Evolutionary conservation across 2,888 invertebrate genomes (phyloP), one percentile per base, ranked within the genome.

Genomic region (Dasysyrphus albostriatus): DNA sequence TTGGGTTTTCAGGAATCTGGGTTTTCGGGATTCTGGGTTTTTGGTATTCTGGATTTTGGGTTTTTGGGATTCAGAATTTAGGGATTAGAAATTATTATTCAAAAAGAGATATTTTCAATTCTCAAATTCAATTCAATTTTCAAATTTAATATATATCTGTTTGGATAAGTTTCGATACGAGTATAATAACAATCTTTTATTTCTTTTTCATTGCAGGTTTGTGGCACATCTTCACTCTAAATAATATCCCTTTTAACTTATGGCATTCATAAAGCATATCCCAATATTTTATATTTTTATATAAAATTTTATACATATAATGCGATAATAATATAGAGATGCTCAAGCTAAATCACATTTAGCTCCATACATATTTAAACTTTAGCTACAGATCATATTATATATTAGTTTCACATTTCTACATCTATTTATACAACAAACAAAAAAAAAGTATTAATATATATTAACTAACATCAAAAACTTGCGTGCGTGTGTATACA

Each of bases 161-260:
- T n/a, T n/a, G n/a, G n/a, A n/a, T 5, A 14, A 42, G n/a, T 47
- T 49, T 49, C 3, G 0, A 16, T 8, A 47, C 9, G 2, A 24
- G 14, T 12, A 3, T 54, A 54, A 54, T 32, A 54, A 32, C 7
- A 32, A 54, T 32, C 12, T 51, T 29, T 0, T 42, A 24, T 32
- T 72, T 54, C 32, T 19, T 49, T 63, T 82, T 72, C 63, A n/a
- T 87, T 87, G 8, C 87, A 87, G 87, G 87, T 87, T 87, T 79
- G 87, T 87, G 87, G 59, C 87, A 79, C 39, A 67, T 83, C 83
- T 56, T 78, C 74, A 76, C 61, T 82, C 75, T 87, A 65, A 82
- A 83, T 75, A 24, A 83, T 75, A 79, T 65, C 87, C 49, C 34
- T 67, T 5, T 49, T 34, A 34, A 49, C 29, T 77, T 81, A 81